These are phyloP conservation scores for Parambassis ranga DNA, from an alignment of 2,797 vertebrate species.

Conservation along the genomic window DNA sequence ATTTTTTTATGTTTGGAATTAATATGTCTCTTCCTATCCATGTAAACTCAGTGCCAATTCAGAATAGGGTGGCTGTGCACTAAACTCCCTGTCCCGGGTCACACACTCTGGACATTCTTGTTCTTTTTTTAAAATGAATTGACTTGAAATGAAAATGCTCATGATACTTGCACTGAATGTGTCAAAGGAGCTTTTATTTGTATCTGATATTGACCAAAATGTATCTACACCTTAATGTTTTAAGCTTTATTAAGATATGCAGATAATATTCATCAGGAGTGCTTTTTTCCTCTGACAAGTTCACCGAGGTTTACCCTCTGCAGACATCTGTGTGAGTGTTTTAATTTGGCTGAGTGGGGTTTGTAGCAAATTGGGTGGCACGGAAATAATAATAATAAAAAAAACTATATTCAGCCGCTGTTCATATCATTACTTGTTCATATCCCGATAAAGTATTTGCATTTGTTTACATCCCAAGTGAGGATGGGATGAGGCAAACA, in stretches of 20 bases:
- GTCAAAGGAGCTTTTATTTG: too few species aligned
- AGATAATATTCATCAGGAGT: background rate
- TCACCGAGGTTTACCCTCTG: background rate
- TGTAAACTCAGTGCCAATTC: background rate
- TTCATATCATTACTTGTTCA: background rate
- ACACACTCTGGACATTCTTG: too few species aligned
- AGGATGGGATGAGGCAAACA: slow-evolving; percentile 2
- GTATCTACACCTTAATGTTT: background rate
- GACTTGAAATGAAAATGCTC: too few species aligned
- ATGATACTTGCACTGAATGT: too few species aligned
- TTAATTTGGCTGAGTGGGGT: slow-evolving; percentile 7
- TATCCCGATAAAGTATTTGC: slow-evolving; percentile 1
- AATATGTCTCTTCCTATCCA: background rate
- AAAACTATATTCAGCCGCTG: background rate
- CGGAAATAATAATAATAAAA: background rate
- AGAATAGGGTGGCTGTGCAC: background rate
- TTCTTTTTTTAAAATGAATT: too few species aligned
- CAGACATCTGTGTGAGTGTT: slow-evolving; percentile 1
- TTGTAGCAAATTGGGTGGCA: background rate
- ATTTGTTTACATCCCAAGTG: slow-evolving; percentile 19
- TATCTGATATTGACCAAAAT: background rate
- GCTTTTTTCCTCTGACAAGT: background rate
- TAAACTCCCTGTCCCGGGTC: background rate
- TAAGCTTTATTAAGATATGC: background rate
- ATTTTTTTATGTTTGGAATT: background rate